Evolutionary conservation across 1,140 invertebrate genomes (phyloP), one percentile per base, ranked within the genome.

Genomic region (Drosophila auraria): DNA sequence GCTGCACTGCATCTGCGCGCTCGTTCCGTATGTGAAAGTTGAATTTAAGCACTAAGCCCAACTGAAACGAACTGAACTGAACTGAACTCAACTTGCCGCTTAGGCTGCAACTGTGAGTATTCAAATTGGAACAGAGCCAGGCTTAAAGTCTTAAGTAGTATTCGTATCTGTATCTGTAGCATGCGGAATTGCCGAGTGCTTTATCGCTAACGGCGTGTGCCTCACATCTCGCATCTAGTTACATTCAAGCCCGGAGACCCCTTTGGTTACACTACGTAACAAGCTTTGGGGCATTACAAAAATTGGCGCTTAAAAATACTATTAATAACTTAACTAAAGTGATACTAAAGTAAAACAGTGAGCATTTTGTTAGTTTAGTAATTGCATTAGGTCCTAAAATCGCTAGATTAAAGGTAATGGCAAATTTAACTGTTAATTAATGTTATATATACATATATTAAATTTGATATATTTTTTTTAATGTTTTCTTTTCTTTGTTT

Each of bases 1-100:
- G 68, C 71, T 82, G 84, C 81, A 89, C 81, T 82, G 66, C 81
- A 89, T 79, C 80, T 75, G 77, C 49, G 54, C 69, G 30, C 38
- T 49, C 27, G 70, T 73, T 73, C 70, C 84, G 81, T 68, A 84
- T 89, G 86, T 89, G 86, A 89, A 89, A 89, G 86, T 89, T 89
- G 86, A 80, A 78, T 68, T 56, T 11, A 38, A 63, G 53, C 59
- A 47, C 54, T 51, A 49, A 56, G 20, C 60, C 58, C 53, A 40
- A 25, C 66, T 78, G 60, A 27, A 61, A 54, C 40, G 50, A 38
- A 38, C 58, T 60, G 25, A 53, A 45, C 53, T 60, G 38, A 63
- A 45, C 53, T 60, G 38, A 63, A 58, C 57, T 49, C 17, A 62
- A 56, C 50, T 44, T 63, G 36, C 50, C 27, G 68, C 51, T 63